phyloP scores from a whole-genome alignment of 2,888 invertebrate genomes.

The Agapostemon virescens region DNA sequence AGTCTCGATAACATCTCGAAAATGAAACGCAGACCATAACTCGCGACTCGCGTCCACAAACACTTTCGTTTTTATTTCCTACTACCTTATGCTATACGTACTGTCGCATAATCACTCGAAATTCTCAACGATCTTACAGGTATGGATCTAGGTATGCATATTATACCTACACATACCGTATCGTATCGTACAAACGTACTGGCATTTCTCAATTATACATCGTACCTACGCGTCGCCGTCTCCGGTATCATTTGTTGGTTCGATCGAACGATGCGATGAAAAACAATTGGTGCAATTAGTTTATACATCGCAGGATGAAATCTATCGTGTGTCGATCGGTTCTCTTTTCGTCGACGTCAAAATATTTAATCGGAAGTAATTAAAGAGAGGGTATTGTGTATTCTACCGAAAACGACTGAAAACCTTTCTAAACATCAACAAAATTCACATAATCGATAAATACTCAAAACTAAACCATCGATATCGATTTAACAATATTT shows the following conservation, averaged over 20 bases:
- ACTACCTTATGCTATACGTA: too few species aligned
- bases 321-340: background rate
- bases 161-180: background rate
- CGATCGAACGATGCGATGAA: background rate
- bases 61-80: background rate
- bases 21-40: background rate
- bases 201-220: too few species aligned
- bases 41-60: constrained; percentile 16
- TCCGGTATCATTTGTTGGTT: background rate
- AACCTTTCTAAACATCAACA: too few species aligned
- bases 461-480: background rate
- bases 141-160: too few species aligned
- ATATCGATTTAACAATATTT: too few species aligned
- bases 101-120: too few species aligned
- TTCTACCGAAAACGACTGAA: too few species aligned
- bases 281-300: background rate
- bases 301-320: background rate
- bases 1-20: constrained; percentile 28
- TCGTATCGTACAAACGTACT: background rate
- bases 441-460: background rate
- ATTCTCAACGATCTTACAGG: too few species aligned
- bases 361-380: too few species aligned
- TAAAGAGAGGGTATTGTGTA: too few species aligned
- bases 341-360: too few species aligned
- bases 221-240: too few species aligned